Base-by-base conservation (phyloP, 2,113 vertebrate genomes). In the Chaenogobius annularis region DNA sequence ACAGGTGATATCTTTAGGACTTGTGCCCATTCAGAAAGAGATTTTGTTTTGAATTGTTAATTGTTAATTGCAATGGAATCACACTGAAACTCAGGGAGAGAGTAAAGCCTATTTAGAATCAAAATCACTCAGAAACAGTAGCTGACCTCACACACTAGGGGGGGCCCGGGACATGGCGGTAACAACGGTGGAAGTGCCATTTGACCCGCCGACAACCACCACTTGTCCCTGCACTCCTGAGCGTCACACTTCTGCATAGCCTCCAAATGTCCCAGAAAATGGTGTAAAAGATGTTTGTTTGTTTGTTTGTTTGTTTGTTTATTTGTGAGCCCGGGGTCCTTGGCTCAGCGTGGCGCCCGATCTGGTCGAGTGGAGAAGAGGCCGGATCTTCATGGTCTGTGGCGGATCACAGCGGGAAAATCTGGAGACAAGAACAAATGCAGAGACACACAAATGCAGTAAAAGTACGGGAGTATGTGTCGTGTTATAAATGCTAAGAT, bases 321-420 rank as follows among this genome's bases (percentile, higher is more conserved):
- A 44, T 64, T 55, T 23, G 65, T 52, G 58, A 72, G 43, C 19
- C 26, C 35, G 58, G 26, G 20, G 43, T 69, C 37, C 12, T 0
- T 10, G 0, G 50, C 73, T 74, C 72, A 74, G 85, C 73, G 0
- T 74, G 87, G 35, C 0, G 73, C 74, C 71, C 40, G 0, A 8
- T 14, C 72, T 54, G 22, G 73, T 43, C 67, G 68, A 11, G 54
- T 65, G n/a, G 64, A 63, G 20, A 55, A 26, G 1, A 46, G 44
- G 48, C 66, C 46, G 7, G 61, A 78, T 67, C 48, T 48, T 46
- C 12, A 74, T 74, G 79, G 67, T 66, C 66, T 83, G 72, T 77
- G 73, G 72, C 78, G 70, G 83, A 65, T 79, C 88, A 13, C 84
- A 84, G 83, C 75, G 31, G 85, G 81, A 23, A 62, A 70, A 52